Base-by-base conservation (phyloP, 2,113 vertebrate species). In the Megaceryle maxima region DNA sequence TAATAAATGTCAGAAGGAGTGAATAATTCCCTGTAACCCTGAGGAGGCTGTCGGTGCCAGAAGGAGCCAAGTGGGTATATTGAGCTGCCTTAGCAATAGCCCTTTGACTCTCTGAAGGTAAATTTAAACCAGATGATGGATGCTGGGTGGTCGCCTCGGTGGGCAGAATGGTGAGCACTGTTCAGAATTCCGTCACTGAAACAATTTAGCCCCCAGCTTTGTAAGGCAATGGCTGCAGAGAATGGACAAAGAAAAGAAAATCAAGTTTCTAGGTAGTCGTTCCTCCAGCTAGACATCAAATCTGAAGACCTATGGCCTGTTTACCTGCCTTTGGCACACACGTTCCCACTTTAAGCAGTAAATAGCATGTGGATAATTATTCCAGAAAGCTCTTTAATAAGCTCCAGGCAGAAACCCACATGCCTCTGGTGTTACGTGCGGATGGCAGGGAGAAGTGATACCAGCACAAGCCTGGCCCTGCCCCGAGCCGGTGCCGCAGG, bases 1-100 rank as follows among this genome's bases (percentile, higher is more conserved):
- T 93, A 94, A 96, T 96, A 95, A 95, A 96, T 94, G 95, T 96
- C 95, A 96, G 91, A 11, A 88, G 77, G 66, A 94, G 88, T 97
- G 95, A 97, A 96, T 96, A 96, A 96, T 96, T 94, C 96, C 80
- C 95, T 96, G 91, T 95, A 94, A 96, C 28, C 39, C 76, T 22
- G 88, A 94, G 88, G 75, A 91, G 96, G 73, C 74, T 57, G 70
- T 12, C 91, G 92, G 83, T 96, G 95, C 94, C 94, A 94, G 88
- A 78, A 93, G 70, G 63, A 91, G 92, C 91, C 68, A n/a, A 94
- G 89, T 39, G 75, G 87, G 46, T 92, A 53, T 11, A 56, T 41
- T 81, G 92, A 92, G 90, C 88, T 93, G 88, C 87, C 17, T 25
- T 76, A 96, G 96, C 77, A 33, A 67, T 67, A 55, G 87, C 67